These are phyloP conservation scores for Trichonephila inaurata DNA, from an alignment of 1,140 invertebrate species.

Conservation along the genomic window DNA sequence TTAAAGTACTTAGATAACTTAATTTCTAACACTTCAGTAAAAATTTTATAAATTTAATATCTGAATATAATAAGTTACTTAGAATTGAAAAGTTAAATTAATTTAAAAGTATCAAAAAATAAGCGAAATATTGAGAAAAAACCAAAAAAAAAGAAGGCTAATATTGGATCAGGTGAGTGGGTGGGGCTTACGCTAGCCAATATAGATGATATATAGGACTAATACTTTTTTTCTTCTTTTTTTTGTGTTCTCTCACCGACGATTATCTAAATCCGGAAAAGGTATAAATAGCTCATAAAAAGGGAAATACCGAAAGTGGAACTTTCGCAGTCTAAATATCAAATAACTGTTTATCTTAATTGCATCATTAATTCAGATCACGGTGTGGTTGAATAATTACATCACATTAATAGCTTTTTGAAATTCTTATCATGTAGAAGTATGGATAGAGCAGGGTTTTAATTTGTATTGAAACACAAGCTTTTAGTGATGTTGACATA, in stretches of 20 bases:
- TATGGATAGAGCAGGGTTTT: neutral
- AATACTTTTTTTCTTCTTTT: neutral
- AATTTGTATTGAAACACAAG: neutral
- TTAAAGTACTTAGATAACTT: too few relatives aligned
- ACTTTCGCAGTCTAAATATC: slow-evolving; percentile 39
- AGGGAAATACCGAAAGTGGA: slow-evolving; percentile 6
- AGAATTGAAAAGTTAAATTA: too few relatives aligned
- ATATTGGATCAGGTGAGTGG: too few relatives aligned
- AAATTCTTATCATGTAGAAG: slow-evolving; percentile 27
- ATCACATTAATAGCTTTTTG: slow-evolving; percentile 6
- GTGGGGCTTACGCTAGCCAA: too few relatives aligned
- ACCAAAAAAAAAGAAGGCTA: too few relatives aligned
- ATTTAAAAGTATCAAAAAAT: too few relatives aligned
- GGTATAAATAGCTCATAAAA: slow-evolving; percentile 28
- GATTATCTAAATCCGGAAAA: neutral
- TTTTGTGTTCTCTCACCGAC: neutral
- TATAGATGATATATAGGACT: neutral
- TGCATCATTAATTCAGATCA: slow-evolving; percentile 28
- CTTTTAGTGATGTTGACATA: neutral
- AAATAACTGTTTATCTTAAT: slow-evolving; percentile 45
- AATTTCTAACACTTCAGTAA: too few relatives aligned
- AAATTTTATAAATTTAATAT: too few relatives aligned
- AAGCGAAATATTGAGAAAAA: too few relatives aligned
- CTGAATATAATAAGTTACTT: too few relatives aligned
- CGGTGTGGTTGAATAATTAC: slow-evolving; percentile 5